Evolutionary conservation across 2,113 vertebrate species (phyloP).

Genomic region (Theristicus caerulescens): DNA sequence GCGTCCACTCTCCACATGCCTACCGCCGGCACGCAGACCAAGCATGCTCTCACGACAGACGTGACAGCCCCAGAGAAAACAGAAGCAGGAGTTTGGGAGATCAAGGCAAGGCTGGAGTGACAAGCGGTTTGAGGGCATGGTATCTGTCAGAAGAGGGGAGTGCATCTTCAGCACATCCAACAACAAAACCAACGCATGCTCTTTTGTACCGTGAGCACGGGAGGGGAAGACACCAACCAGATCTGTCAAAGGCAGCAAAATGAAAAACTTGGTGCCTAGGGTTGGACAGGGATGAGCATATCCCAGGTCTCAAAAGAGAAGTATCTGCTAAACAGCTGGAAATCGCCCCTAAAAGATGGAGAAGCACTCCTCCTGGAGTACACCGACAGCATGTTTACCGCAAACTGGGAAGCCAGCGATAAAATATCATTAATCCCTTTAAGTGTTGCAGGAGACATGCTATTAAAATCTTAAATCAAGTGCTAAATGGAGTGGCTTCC

Average conservation of each 20-base stretch:
- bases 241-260: background rate
- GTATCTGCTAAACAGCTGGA: background rate
- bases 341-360: background rate
- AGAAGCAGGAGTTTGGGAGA: background rate
- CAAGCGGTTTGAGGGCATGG: background rate
- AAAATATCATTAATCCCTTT: background rate
- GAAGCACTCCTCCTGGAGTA: background rate
- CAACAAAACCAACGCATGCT: background rate
- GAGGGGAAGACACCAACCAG: background rate
- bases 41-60: accelerated
- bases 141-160: background rate
- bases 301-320: background rate
- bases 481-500: background rate
- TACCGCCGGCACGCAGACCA: accelerated
- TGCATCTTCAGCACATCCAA: background rate
- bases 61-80: background rate
- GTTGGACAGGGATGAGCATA: background rate
- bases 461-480: background rate
- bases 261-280: background rate
- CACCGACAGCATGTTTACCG: accelerated
- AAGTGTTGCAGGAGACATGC: background rate
- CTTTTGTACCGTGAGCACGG: accelerated
- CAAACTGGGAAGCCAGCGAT: background rate
- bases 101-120: background rate
- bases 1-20: accelerated